phyloP scores from a whole-genome alignment of 2,888 invertebrate species.

The Drosophila flavopinicola region DNA sequence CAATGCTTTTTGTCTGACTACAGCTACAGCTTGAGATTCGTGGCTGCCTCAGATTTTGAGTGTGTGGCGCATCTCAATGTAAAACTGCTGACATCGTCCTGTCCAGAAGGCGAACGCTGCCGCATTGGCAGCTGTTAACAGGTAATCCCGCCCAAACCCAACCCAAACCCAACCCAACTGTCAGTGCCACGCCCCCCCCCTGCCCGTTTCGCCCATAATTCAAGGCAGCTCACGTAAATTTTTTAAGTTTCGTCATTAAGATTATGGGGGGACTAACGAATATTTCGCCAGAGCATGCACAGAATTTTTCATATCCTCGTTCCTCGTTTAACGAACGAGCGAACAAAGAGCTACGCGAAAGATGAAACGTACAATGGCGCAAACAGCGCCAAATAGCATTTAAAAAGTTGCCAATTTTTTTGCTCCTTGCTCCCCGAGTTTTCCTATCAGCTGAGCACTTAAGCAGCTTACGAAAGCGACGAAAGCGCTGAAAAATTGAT shows the following conservation, averaged over 20 bases:
- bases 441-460: conserved; percentile 30
- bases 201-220: conserved; percentile 47
- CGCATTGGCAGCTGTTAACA: conserved; percentile 62
- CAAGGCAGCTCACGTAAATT: conserved; percentile 77
- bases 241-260: conserved; percentile 78
- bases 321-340: conserved; percentile 55
- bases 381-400: conserved; percentile 19
- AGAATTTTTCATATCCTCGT: conserved; percentile 73
- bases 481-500: conserved; percentile 20
- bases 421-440: background rate
- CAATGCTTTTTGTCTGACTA: conserved; percentile 73
- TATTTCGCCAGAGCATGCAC: conserved; percentile 68
- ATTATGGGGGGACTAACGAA: conserved; percentile 74
- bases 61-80: conserved; percentile 63
- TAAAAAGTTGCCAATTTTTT: conserved; percentile 12
- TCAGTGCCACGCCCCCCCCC: conserved; percentile 9
- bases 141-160: conserved; percentile 54
- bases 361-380: conserved; percentile 10
- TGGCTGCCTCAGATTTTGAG: conserved; percentile 48
- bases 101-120: conserved; percentile 22
- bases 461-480: conserved; percentile 44
- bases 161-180: background rate
- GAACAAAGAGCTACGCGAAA: conserved; percentile 16
- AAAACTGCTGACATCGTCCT: conserved; percentile 48
- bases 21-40: conserved; percentile 18